Evolutionary conservation across 2,797 vertebrate species (phyloP).

Genomic region (Cebuella pygmaea): DNA sequence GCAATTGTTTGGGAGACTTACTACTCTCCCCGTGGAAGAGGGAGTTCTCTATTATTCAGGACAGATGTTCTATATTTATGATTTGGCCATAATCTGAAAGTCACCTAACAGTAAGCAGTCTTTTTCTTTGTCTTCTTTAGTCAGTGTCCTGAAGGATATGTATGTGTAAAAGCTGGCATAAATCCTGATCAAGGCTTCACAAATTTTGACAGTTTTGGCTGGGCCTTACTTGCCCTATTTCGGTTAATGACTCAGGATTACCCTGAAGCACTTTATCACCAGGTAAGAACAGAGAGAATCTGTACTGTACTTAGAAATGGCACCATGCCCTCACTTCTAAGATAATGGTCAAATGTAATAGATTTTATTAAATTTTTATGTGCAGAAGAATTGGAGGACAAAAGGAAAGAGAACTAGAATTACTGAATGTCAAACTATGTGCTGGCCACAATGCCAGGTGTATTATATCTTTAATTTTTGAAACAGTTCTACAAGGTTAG

Average conservation of each 20-base stretch:
- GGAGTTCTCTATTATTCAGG: background rate
- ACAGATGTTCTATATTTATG: background rate
- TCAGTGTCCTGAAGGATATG: constrained; percentile 91
- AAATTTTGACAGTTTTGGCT: constrained; percentile 96
- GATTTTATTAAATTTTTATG: background rate
- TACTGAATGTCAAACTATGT: background rate
- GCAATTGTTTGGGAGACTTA: background rate
- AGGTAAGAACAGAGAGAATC: constrained; percentile 85
- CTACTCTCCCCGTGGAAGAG: background rate
- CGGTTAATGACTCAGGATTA: constrained; percentile 96
- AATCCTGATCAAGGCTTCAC: constrained; percentile 96
- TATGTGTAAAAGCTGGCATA: constrained; percentile 87
- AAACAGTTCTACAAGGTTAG: background rate
- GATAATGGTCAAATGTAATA: background rate
- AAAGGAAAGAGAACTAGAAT: background rate
- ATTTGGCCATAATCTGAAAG: background rate
- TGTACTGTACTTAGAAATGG: background rate
- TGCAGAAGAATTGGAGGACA: background rate
- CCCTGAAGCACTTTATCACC: constrained; percentile 95
- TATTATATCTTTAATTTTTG: background rate
- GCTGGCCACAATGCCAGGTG: background rate
- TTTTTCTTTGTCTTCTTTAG: constrained; percentile 81
- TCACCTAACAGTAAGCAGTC: background rate
- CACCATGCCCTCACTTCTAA: background rate
- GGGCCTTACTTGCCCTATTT: constrained; percentile 95